phyloP scores from a whole-genome alignment of 2,888 invertebrate species.

The Aporophyla nigra region DNA sequence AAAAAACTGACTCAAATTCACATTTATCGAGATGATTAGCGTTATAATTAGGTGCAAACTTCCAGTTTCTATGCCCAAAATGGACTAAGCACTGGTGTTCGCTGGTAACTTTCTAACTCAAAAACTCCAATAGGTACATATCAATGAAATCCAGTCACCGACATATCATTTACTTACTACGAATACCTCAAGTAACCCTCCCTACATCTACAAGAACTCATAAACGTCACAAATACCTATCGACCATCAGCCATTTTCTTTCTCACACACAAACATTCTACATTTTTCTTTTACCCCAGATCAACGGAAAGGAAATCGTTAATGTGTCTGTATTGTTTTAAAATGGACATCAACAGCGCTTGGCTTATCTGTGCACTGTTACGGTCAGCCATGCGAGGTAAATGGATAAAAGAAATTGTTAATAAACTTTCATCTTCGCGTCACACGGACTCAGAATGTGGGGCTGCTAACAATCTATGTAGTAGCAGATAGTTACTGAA shows the following conservation, averaged over 20 bases:
- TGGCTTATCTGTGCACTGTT: constrained; percentile 48
- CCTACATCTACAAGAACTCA: background rate
- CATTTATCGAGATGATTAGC: background rate
- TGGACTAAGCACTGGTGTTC: background rate
- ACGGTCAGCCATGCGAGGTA: constrained; percentile 55
- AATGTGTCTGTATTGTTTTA: constrained; percentile 56
- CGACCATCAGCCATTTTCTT: constrained; percentile 4
- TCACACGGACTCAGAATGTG: constrained; percentile 27
- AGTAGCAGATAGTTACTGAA: constrained; percentile 10
- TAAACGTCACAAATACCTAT: background rate
- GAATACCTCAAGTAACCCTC: background rate
- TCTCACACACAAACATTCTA: constrained; percentile 16
- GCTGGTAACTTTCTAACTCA: background rate
- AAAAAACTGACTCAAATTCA: no score
- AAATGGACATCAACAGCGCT: constrained; percentile 50
- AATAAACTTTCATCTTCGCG: constrained; percentile 59
- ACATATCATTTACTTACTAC: background rate
- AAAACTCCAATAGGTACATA: background rate
- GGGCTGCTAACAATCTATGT: constrained; percentile 24
- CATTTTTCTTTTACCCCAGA: constrained; percentile 42
- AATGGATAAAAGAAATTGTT: constrained; percentile 64
- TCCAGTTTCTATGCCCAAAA: background rate
- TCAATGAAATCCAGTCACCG: background rate
- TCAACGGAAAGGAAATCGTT: constrained; percentile 51
- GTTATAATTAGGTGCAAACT: background rate